A percentile compares a stretch with the other conserved stretches of the same genome.
phyloP scores from a whole-genome alignment of 2,888 invertebrate species.

The Bombylius discolor region DNA sequence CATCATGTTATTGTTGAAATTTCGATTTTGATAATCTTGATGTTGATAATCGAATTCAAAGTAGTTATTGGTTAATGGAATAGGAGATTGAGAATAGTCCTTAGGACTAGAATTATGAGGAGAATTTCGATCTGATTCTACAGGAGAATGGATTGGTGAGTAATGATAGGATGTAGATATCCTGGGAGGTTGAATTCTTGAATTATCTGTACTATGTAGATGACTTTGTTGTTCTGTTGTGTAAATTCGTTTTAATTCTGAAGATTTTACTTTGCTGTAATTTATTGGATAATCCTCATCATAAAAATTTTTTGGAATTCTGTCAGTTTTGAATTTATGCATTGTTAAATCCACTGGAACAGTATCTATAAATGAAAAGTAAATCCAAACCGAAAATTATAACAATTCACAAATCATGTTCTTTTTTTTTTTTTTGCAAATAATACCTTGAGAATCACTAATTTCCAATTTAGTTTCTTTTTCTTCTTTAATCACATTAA shows the following conservation, averaged over 20 bases:
- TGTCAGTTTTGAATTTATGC: too few species aligned
- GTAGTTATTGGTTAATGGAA: not conserved
- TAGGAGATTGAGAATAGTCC: not conserved
- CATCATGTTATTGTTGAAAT: constrained; percentile 8
- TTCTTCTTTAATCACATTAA: constrained; percentile 19
- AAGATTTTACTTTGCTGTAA: too few species aligned
- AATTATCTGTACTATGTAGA: too few species aligned
- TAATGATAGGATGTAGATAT: not conserved
- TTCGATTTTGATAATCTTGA: not conserved
- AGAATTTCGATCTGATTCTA: not conserved
- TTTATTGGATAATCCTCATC: too few species aligned
- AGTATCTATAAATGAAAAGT: constrained; percentile 2
- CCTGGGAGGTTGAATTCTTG: too few species aligned
- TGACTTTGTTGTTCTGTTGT: too few species aligned
- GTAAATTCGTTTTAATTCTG: too few species aligned
- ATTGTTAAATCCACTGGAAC: constrained; percentile 9
- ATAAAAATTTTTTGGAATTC: too few species aligned
- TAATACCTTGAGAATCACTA: not conserved
- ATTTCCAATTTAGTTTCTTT: constrained; percentile 23
- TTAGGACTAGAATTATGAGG: not conserved
- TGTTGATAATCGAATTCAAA: not conserved
- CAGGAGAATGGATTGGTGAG: not conserved
- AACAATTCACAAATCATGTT: too few species aligned
- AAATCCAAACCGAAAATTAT: too few species aligned
- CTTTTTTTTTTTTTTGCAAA: not conserved